Evolutionary conservation across 2,797 vertebrate genomes (phyloP), one percentile per base, ranked within the genome.

Genomic region (Sparus aurata): DNA sequence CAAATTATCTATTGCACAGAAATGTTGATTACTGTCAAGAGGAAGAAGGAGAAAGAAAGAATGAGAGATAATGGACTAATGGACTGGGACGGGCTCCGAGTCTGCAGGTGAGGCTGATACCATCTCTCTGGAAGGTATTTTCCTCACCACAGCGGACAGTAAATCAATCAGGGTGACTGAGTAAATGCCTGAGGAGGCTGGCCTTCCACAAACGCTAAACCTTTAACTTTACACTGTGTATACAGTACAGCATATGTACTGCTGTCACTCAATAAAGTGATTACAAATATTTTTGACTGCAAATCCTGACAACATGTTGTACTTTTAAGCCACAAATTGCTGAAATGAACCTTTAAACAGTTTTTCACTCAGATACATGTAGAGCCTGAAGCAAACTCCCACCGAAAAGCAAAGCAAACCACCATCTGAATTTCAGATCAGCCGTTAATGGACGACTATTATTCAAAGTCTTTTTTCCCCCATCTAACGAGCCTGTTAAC

Each of bases 61-160:
- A 64, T 25, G 73, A 69, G 69, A 80, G 76, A 79, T 85, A 61
- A 76, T 73, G 63, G 69, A 68, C 80, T 89, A 89, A 91, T 89
- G 79, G 69, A 69, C 45, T 54, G 69, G 75, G 80, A 86, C 67
- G 71, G 71, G 75, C 82, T 69, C 10, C n/a, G 73, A 61, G 83
- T 86, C 67, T 80, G 74, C 80, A 84, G 85, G 82, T 89, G 79
- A 53, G 61, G 50, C 83, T 80, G 88, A 87, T 92, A 52, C 5
- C 22, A 87, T 91, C 88, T 91, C 64, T 70, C 65, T 27, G 57
- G 17, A 71, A 85, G 85, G 65, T 53, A 67, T 75, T 79, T 88
- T 81, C 52, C 67, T 78, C 85, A 77, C 69, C 62, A 47, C 34
- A 18, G 60, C 16, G n/a, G 22, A 80, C 43, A 50, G n/a, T 86